Base-by-base conservation (phyloP, 2,888 invertebrate species). In the Ypsolopha scabrella region DNA sequence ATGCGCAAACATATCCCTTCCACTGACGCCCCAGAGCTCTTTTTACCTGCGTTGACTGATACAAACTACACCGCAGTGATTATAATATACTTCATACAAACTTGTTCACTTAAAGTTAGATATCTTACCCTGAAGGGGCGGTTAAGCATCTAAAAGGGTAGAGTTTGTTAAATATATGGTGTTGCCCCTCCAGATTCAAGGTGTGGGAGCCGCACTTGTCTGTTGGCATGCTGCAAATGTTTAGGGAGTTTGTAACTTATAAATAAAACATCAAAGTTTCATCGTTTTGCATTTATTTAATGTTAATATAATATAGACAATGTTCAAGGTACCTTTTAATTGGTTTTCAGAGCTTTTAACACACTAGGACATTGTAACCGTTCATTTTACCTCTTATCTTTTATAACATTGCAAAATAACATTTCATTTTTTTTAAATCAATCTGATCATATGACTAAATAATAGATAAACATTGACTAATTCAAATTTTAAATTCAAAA, bases 301-400 rank as follows among this genome's bases (percentile, higher is more conserved):
- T 87, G 83, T 86, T 86, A 87, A 86, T 82, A 79, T 87, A 86
- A 82, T 85, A 83, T 82, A 87, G 83, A 87, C 85, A 86, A 83
- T 83, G 82, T 85, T 82, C 80, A 86, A 85, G 83, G 85, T 86
- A 85, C 83, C 81, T 80, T 83, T 81, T 70, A 80, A 86, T 86
- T 82, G 85, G 83, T 82, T 85, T 76, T 80, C 80, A 52, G 80
- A 83, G 81, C 74, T 78, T 81, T 74, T 71, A 68, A 82, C 82
- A 51, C 50, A 80, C 82, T 83, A 85, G 81, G 76, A 82, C 80
- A 81, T 78, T 74, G 73, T 77, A 75, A 77, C 77, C 77, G 75
- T 74, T 75, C 70, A 62, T 66, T 75, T 76, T 68, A 76, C 75
- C 76, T 74, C 77, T 74, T 79, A 79, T 72, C 76, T 62, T 72